Conservation (phyloP, 1,140 invertebrate species). For the Phthorimaea operculella region DNA sequence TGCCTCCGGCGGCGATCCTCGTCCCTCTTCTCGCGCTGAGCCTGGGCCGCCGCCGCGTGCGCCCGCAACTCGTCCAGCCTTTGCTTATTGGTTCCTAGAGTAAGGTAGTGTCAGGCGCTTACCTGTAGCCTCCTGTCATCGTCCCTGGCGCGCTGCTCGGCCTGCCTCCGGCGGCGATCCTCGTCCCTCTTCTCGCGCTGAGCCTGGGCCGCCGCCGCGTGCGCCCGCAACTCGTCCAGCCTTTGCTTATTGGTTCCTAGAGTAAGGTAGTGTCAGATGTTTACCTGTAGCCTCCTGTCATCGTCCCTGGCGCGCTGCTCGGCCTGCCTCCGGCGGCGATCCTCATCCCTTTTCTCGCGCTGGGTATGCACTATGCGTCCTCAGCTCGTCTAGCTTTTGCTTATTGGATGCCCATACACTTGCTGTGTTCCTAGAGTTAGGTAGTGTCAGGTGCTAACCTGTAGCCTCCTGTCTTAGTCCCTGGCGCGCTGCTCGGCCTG, state of each 20-base stretch:
- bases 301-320: slow-evolving; percentile 81
- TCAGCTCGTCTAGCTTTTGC: slow-evolving; percentile 85
- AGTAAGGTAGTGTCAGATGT: too few relatives aligned
- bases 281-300: slow-evolving; percentile 74
- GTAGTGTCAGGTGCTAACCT: slow-evolving; percentile 33
- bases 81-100: slow-evolving; percentile 22
- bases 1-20: slow-evolving; percentile 82
- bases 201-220: slow-evolving; percentile 85
- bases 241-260: slow-evolving; percentile 78
- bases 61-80: slow-evolving; percentile 87
- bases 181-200: slow-evolving; percentile 90
- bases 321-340: slow-evolving; percentile 81
- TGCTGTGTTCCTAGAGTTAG: too few relatives aligned
- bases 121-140: slow-evolving; percentile 75
- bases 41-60: slow-evolving; percentile 86
- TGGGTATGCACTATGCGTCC: slow-evolving; percentile 88
- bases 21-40: slow-evolving; percentile 88
- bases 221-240: slow-evolving; percentile 85
- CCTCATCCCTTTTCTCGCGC: slow-evolving; percentile 88
- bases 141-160: slow-evolving; percentile 82
- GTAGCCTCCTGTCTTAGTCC: slow-evolving; percentile 78
- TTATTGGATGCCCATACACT: slow-evolving; percentile 47
- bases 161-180: slow-evolving; percentile 80
- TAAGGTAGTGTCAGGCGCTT: too few relatives aligned
- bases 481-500: slow-evolving; percentile 82